phyloP scores from a whole-genome alignment of 1,140 invertebrate species.

The Carcinoscorpius rotundicauda region DNA sequence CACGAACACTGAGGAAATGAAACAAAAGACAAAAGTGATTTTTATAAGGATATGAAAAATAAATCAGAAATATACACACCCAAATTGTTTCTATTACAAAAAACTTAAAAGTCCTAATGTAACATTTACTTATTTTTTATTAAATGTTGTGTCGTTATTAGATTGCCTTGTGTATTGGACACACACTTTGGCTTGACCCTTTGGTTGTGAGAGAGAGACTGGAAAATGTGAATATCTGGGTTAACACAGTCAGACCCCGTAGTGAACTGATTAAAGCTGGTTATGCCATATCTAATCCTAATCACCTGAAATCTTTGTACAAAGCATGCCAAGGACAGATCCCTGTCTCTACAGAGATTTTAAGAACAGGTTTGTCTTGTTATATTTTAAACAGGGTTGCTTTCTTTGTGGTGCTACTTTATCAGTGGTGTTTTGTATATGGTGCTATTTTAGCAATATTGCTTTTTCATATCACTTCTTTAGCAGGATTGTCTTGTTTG shows the following conservation, averaged over 20 bases:
- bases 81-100: background rate
- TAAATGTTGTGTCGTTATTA: background rate
- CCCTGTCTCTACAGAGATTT: background rate
- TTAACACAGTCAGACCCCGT: constrained; percentile 5
- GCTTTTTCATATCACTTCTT: no score
- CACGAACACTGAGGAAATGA: no score
- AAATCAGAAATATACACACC: background rate
- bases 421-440: no score
- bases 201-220: constrained; percentile 2
- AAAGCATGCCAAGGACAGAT: constrained; percentile 8
- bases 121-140: no score
- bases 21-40: no score
- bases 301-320: constrained; percentile 5
- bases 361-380: no score
- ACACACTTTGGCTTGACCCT: constrained; percentile 14
- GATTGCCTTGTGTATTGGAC: constrained; percentile 14
- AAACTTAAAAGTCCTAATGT: no score
- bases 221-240: constrained; percentile 1
- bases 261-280: constrained; percentile 2
- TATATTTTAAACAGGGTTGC: no score
- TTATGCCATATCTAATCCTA: constrained; percentile 6
- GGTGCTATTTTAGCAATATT: no score
- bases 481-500: no score
- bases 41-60: no score
- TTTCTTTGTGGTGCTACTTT: no score